Base-by-base conservation (phyloP, 2,888 invertebrate genomes). In the Aleiodes testaceus region DNA sequence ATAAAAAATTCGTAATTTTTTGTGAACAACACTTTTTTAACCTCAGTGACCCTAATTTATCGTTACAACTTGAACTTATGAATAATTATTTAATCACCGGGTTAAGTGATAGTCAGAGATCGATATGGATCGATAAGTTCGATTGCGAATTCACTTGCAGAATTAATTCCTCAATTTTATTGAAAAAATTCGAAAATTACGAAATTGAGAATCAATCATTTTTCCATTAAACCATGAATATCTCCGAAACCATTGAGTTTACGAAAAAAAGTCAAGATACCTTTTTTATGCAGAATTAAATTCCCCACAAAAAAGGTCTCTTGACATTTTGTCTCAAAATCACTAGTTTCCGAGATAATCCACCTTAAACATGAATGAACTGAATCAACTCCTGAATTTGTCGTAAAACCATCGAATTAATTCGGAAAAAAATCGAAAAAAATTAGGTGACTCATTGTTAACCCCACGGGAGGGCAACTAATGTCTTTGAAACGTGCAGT, bases 401-500 rank as follows among this genome's bases (percentile, higher is more conserved):
- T 36, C 36, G 0, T 26, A 26, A 6, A 7, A 3, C 36, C 36
- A 5, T 9, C 2, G 9, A 36, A 36, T 1, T 36, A 6, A 36
- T 36, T 18, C 5, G 6, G 9, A 50, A 52, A 18, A 55, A 30
- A 55, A 18, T 53, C 53, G 9, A 2, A 26, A 14, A 30, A 55
- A 55, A 55, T 30, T 30, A 30, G 55, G n/a, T 55, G 55, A 55
- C 26, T 55, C 55, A 55, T 55, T 12, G 55, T 55, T 30, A 55
- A 55, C 55, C 55, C 55, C 55, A 30, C 30, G 4, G 73, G 75
- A 76, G 72, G 72, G 73, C 76, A 75, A 72, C 78, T 76, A 78
- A 79, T 76, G 80, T 81, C 79, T 82, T 80, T 82, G 81, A 79
- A 81, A 84, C 84, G 82, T 77, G 78, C 80, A 80, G 80, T 82